A percentile compares a stretch with the other conserved stretches of the same genome.
These are phyloP conservation scores for Agrypnia vestita DNA, from an alignment of 1,140 invertebrate genomes.

Conservation along the genomic window DNA sequence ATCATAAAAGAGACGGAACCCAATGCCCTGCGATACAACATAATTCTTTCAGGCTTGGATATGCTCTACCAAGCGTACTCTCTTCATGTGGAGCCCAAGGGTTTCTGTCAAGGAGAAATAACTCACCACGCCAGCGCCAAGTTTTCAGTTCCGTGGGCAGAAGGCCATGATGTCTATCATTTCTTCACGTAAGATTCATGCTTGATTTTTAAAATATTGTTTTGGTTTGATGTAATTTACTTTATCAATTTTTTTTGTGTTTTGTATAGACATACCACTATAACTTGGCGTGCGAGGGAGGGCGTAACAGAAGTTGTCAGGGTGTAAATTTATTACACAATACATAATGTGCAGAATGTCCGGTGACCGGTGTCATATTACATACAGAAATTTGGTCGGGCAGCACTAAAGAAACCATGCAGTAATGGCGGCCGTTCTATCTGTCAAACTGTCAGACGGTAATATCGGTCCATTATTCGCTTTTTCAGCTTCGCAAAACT, in stretches of 20 bases:
- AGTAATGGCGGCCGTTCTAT: too few relatives aligned
- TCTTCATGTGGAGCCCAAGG: constrained; percentile 73
- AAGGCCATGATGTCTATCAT: constrained; percentile 75
- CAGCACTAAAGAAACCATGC: too few relatives aligned
- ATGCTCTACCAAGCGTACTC: constrained; percentile 76
- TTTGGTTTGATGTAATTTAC: not conserved
- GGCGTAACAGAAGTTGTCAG: too few relatives aligned
- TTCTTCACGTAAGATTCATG: constrained; percentile 74
- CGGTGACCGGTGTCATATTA: too few relatives aligned
- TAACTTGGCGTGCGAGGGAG: too few relatives aligned
- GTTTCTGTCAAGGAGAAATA: constrained; percentile 65
- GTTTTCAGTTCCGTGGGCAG: constrained; percentile 77
- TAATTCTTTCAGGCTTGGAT: constrained; percentile 74
- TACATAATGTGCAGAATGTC: too few relatives aligned
- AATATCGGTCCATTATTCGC: too few relatives aligned
- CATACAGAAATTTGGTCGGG: too few relatives aligned
- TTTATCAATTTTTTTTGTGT: not conserved
- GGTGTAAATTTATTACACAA: too few relatives aligned
- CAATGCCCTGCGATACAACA: constrained; percentile 75
- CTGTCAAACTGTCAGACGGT: too few relatives aligned
- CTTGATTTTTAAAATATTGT: not conserved
- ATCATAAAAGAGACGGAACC: constrained; percentile 72
- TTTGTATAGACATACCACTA: too few relatives aligned
- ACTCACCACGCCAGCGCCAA: constrained; percentile 75
- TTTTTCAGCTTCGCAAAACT: too few relatives aligned